These are phyloP conservation scores for Lutraria rhynchaena DNA, from an alignment of 1,140 invertebrate species.

Conservation along the genomic window DNA sequence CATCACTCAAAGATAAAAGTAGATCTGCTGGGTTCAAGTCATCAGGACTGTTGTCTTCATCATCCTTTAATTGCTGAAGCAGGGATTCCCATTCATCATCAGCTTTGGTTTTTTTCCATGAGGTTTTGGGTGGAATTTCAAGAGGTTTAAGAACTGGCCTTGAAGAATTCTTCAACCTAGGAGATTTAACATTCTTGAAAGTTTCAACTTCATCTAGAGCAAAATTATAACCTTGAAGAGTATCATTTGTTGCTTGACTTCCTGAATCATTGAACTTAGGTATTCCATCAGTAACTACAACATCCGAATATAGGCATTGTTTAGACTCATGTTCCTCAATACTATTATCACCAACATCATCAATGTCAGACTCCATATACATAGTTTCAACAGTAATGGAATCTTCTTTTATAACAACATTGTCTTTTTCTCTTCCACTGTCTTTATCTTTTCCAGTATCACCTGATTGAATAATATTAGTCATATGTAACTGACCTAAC, in stretches of 20 bases:
- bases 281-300: conserved; percentile 18
- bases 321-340: background rate
- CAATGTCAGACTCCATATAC: background rate
- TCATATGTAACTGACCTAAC: conserved; percentile 38
- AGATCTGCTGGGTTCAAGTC: conserved; percentile 54
- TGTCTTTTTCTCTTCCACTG: background rate
- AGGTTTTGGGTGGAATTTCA: conserved; percentile 47
- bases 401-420: background rate
- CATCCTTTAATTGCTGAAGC: conserved; percentile 53
- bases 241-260: background rate
- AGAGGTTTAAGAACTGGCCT: conserved; percentile 49
- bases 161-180: background rate
- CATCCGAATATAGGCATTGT: conserved; percentile 16
- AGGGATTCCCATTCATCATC: conserved; percentile 55
- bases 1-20: conserved; percentile 36
- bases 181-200: background rate
- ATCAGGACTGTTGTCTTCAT: conserved; percentile 53
- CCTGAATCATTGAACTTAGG: conserved; percentile 3
- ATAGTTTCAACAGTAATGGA: background rate
- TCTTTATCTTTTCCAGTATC: conserved; percentile 15
- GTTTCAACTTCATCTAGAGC: background rate
- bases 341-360: background rate
- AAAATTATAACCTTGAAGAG: background rate
- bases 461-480: conserved; percentile 12
- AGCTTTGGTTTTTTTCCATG: conserved; percentile 23